phyloP scores from a whole-genome alignment of 2,888 invertebrate genomes.

The Callinectes sapidus region DNA sequence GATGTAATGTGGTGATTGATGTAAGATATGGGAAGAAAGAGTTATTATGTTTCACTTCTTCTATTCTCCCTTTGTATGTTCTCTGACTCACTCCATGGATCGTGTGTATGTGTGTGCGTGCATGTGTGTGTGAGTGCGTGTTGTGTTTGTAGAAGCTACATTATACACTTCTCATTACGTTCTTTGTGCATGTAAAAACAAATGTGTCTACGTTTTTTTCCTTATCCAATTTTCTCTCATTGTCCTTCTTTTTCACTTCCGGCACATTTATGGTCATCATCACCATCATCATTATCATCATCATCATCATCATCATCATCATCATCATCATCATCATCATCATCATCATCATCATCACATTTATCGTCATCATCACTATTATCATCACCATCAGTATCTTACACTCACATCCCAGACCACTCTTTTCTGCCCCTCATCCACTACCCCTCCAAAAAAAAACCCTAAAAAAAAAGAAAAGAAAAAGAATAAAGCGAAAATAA shows the following conservation, averaged over 20 bases:
- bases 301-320: neutral
- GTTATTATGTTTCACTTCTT: neutral
- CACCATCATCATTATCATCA: neutral
- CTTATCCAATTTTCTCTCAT: neutral
- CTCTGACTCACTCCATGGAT: too few species aligned
- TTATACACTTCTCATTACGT: neutral
- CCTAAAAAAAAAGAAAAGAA: too few species aligned
- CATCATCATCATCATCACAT: too few species aligned
- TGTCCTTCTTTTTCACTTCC: neutral
- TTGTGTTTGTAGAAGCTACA: neutral
- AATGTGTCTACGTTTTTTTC: neutral
- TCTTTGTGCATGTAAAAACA: neutral
- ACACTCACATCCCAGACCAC: neutral
- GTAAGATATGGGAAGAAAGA: too few species aligned
- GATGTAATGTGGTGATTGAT: neutral
- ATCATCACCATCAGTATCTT: neutral
- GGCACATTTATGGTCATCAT: neutral
- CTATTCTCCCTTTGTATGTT: neutral
- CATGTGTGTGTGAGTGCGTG: conserved; percentile 8
- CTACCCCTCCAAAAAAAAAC: too few species aligned
- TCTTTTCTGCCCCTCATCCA: neutral
- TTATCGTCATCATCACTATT: neutral
- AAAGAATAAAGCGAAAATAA: too few species aligned
- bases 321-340: neutral
- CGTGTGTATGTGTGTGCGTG: neutral